Evolutionary conservation across 2,888 invertebrate species (phyloP).

Genomic region (Chymomyza fuscimana): DNA sequence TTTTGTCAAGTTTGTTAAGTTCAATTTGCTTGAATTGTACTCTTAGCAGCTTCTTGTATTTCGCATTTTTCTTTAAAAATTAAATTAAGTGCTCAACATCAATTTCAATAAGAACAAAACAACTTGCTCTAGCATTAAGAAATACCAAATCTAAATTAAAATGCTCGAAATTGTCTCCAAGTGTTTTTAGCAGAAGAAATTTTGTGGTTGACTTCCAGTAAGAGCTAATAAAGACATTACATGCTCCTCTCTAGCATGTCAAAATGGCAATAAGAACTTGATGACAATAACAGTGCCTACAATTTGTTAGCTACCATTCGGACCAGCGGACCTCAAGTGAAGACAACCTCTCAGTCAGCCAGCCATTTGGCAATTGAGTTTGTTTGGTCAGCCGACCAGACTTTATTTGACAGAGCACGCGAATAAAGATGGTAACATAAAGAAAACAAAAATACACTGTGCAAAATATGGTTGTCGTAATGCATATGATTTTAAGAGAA

Average conservation of each 20-base stretch:
- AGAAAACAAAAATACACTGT: slow-evolving; percentile 15
- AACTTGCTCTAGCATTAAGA: neutral
- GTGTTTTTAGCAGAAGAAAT: neutral
- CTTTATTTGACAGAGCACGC: neutral
- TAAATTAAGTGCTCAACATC: neutral
- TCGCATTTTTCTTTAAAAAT: neutral
- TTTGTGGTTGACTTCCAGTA: neutral
- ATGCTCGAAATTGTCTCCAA: neutral
- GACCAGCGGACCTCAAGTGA: neutral
- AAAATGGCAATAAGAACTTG: neutral
- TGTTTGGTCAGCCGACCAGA: neutral
- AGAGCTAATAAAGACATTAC: neutral
- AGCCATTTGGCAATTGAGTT: neutral
- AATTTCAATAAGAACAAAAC: neutral
- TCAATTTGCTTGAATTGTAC: neutral
- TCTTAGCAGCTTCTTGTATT: neutral
- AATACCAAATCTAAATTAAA: neutral
- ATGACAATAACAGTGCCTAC: neutral
- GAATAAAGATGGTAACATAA: slow-evolving; percentile 38
- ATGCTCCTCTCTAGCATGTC: neutral
- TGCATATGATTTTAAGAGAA: too few species aligned
- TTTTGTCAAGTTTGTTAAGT: neutral
- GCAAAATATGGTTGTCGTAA: slow-evolving; percentile 6
- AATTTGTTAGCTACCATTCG: neutral
- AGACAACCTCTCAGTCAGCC: neutral